These are phyloP conservation scores for Sitodiplosis mosellana DNA, from an alignment of 1,140 invertebrate species.

Conservation along the genomic window DNA sequence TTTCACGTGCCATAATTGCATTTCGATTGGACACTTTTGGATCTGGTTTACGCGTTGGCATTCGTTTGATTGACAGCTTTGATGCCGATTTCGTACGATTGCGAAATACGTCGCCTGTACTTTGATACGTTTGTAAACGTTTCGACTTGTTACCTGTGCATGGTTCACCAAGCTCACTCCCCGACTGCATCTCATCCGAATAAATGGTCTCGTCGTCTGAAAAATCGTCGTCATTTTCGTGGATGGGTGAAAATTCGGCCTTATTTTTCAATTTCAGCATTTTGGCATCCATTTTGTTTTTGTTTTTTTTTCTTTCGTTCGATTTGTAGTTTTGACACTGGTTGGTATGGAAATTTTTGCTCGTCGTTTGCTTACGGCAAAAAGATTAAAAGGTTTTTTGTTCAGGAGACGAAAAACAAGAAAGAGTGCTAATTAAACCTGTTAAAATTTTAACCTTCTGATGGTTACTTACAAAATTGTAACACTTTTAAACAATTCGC, in stretches of 20 bases:
- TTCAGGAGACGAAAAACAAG: neutral
- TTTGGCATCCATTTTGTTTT: neutral
- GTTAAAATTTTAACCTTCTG: neutral
- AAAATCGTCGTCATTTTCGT: neutral
- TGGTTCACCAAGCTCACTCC: neutral
- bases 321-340: neutral
- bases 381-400: too few species aligned
- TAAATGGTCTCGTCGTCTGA: neutral
- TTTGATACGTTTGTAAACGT: neutral
- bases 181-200: neutral
- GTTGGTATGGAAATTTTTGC: neutral
- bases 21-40: constrained; percentile 24
- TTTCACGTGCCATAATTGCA: constrained; percentile 36
- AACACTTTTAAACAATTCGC: too few species aligned
- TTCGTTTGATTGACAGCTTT: constrained; percentile 3
- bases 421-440: neutral
- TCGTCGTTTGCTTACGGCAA: neutral
- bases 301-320: neutral
- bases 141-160: neutral
- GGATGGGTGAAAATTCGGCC: neutral
- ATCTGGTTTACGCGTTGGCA: constrained; percentile 16
- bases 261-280: neutral
- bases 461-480: neutral
- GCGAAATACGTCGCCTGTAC: neutral
- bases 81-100: neutral